Evolutionary conservation across 2,888 invertebrate species (phyloP), one percentile per base, ranked within the genome.

Genomic region (Cyaniris semiargus): DNA sequence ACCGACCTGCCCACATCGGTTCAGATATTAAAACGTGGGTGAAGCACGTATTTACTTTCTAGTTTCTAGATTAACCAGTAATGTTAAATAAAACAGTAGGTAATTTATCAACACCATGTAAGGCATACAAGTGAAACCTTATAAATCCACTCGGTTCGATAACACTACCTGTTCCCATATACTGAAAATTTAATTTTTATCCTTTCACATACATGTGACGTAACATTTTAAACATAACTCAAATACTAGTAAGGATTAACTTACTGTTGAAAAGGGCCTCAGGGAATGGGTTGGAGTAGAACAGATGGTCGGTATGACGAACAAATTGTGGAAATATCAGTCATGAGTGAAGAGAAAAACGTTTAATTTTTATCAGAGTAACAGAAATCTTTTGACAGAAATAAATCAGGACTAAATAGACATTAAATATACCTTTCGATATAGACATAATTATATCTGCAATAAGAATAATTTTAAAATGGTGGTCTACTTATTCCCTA

Each of bases 61-160:
- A 77, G 79, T 79, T 78, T 77, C 77, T 77, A 78, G 75, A 31
- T 77, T 60, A 76, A 58, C 44, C 70, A 79, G 78, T 79, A 79
- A 79, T 77, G 79, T 79, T 77, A 78, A 80, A 77, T 60, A 74
- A 79, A 79, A 79, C 78, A 79, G 77, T 78, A 78, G 77, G 79
- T 58, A 23, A 77, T 72, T 79, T 78, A 79, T 75, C 76, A 76
- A 72, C 56, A 75, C 78, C 79, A 79, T 78, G 76, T 80, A 76
- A 78, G 79, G 78, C 75, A 72, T 76, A 76, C 78, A 78, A 78
- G 78, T 77, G 78, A 79, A 77, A 77, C 60, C 60, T 38, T 31
- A 77, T 77, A 56, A 72, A 72, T 74, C 72, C 72, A 38, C 58
- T 44, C 66, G 34, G 66, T 31, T 72, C 66, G 66, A 27, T 66